These are phyloP conservation scores for Pteronura brasiliensis DNA, from an alignment of 2,113 vertebrate genomes.

Conservation along the genomic window DNA sequence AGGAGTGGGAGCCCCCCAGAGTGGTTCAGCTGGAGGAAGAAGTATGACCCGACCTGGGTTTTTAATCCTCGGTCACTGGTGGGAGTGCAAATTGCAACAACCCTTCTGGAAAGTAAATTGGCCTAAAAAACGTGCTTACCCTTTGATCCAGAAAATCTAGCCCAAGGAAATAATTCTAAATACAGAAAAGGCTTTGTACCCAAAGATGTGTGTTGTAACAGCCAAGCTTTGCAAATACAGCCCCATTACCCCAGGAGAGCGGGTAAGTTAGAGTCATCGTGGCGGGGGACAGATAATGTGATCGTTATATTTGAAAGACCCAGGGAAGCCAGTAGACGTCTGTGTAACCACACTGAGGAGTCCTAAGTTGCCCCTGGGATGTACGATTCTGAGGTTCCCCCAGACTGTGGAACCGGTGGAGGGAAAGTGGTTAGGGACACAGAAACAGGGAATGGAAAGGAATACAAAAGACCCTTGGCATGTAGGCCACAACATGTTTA, in stretches of 20 bases:
- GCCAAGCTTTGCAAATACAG: neutral
- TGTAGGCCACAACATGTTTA: neutral
- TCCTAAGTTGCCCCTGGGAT: neutral
- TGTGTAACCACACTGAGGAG: neutral
- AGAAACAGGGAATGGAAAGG: neutral
- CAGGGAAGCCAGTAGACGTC: neutral
- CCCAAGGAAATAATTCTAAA: conserved; percentile 26
- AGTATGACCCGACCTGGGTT: neutral
- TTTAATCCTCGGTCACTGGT: neutral
- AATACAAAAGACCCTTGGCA: neutral
- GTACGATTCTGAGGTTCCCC: neutral
- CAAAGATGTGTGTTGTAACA: neutral
- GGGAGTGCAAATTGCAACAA: neutral
- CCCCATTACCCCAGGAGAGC: neutral
- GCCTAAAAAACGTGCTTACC: neutral
- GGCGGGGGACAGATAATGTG: neutral
- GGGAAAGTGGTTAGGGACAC: neutral
- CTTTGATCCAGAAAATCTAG: conserved; percentile 9
- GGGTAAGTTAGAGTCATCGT: rapidly evolving
- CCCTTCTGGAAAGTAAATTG: neutral
- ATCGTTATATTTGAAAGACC: neutral
- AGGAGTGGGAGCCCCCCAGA: too few relatives aligned
- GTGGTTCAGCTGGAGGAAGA: neutral
- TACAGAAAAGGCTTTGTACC: neutral
- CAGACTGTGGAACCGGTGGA: neutral